Evolutionary conservation across 2,797 vertebrate genomes (phyloP), one percentile per base, ranked within the genome.

Genomic region (Eutrigla gurnardus): DNA sequence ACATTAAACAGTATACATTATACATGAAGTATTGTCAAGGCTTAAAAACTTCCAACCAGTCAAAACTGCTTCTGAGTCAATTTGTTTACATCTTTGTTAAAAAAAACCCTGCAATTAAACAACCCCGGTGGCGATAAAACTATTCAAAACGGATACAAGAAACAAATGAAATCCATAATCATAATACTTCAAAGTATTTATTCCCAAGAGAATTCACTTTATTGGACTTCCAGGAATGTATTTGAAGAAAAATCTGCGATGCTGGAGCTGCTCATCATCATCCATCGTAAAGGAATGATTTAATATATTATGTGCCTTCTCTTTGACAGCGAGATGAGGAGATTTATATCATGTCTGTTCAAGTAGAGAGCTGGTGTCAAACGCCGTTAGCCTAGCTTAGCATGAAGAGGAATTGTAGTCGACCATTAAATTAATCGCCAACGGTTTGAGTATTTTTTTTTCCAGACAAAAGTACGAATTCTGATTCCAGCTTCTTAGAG

Each of bases 1-100:
- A 85, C 81, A 25, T 25, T 25, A 82, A 82, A 80, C 62, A 18
- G 4, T 69, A 74, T 92, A 77, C 70, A 89, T 91, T 88, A 89
- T 79, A 91, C 85, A 91, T 88, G 73, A 84, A 78, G 50, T 54
- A 42, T 12, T 80, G 60, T 71, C 81, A 65, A 25, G 39, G 78
- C 70, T 77, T 88, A 77, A 88, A 82, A 76, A 67, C 50, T 70
- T 71, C 46, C 36, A 52, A 62, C 7, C n/a, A 36, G 67, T 70
- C 15, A 11, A 71, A 78, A 86, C 62, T 50, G 64, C 69, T 62
- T 78, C 33, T 32, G 47, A 67, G 17, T 85, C 46, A 54, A 54
- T 65, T 78, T 55, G 36, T 73, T 77, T 61, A 33, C 40, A 39
- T 64, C 25, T 40, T 18, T 37, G 18, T 68, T 59, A 42, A 47